Conservation (phyloP, 2,797 vertebrate species). For the Diplodus sargus region DNA sequence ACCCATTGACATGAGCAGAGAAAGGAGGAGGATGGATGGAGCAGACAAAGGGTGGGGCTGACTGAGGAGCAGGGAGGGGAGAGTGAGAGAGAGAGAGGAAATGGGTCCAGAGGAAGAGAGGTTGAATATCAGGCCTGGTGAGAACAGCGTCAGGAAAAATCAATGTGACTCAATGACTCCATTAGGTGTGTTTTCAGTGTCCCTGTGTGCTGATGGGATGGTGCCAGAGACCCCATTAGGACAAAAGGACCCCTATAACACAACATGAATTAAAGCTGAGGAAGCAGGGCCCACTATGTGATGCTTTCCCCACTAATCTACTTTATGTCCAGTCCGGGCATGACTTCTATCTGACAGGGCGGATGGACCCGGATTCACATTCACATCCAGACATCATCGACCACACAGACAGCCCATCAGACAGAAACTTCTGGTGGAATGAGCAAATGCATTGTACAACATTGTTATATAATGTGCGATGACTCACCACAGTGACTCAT, state of each 20-base stretch:
- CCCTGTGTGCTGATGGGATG: constrained; percentile 69
- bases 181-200: constrained; percentile 81
- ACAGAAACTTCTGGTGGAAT: constrained; percentile 13
- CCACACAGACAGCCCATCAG: constrained; percentile 5
- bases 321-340: constrained; percentile 62
- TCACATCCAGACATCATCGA: constrained; percentile 22
- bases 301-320: constrained; percentile 67
- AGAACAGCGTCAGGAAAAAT: constrained; percentile 81
- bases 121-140: constrained; percentile 56
- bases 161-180: constrained; percentile 82
- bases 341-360: constrained; percentile 44
- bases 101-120: constrained; percentile 59
- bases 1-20: constrained; percentile 10
- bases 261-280: constrained; percentile 85
- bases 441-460: background rate
- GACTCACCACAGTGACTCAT: constrained; percentile 29
- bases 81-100: constrained; percentile 36
- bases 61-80: constrained; percentile 23
- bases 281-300: constrained; percentile 30
- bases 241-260: constrained; percentile 64
- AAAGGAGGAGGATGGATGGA: constrained; percentile 58
- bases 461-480: constrained; percentile 27
- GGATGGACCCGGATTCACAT: constrained; percentile 28
- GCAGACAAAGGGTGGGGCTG: constrained; percentile 65
- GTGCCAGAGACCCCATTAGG: constrained; percentile 83